phyloP scores from a whole-genome alignment of 2,113 vertebrate species.

The Tragelaphus imberbis region DNA sequence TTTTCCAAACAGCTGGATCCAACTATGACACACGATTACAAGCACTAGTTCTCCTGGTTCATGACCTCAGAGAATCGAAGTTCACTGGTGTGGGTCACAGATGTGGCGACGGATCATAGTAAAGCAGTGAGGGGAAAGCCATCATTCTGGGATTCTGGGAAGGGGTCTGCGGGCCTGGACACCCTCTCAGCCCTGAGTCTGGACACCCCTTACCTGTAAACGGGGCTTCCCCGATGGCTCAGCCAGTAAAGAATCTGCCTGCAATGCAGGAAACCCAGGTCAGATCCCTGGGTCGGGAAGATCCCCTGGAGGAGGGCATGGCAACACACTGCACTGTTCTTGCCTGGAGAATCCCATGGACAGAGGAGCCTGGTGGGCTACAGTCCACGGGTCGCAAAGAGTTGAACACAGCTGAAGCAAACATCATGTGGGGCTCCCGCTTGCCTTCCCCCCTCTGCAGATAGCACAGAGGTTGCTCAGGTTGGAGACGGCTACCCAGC shows the following conservation, averaged over 20 bases:
- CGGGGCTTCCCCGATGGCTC: neutral
- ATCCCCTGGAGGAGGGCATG: neutral
- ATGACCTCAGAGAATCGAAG: neutral
- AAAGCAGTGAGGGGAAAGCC: neutral
- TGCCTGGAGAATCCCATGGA: neutral
- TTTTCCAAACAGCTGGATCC: neutral
- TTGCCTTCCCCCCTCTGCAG: accelerated
- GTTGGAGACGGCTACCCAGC: neutral
- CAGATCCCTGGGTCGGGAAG: neutral
- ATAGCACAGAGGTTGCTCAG: accelerated
- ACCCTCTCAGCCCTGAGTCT: neutral
- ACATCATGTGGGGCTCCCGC: accelerated
- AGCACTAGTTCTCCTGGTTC: neutral
- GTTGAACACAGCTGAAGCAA: neutral
- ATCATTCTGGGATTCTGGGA: accelerated
- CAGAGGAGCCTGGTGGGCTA: neutral
- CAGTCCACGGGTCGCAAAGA: neutral
- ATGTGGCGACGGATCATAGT: accelerated
- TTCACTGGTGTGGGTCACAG: too few relatives aligned
- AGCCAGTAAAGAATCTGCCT: neutral
- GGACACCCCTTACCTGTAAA: neutral
- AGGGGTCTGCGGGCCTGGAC: accelerated
- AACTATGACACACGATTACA: accelerated
- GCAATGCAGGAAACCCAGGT: neutral
- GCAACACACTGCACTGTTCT: neutral